phyloP scores from a whole-genome alignment of 1,140 invertebrate species.

The Ceratina australensis region DNA sequence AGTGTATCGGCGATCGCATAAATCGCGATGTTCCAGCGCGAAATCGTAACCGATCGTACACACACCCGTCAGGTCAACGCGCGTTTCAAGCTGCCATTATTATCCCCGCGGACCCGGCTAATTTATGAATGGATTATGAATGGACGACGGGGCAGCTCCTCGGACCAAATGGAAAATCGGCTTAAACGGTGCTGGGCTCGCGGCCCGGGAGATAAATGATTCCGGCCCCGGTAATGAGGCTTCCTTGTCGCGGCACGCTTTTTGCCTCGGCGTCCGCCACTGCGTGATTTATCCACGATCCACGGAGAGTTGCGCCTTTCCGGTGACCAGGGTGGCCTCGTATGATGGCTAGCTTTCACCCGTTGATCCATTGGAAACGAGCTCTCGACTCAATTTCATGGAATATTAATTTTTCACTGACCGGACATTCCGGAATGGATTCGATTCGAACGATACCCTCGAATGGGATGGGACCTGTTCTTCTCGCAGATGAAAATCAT shows the following conservation, averaged over 20 bases:
- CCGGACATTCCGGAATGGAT: too few relatives aligned
- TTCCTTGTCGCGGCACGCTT: constrained; percentile 37
- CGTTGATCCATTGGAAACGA: neutral
- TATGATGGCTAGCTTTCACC: neutral
- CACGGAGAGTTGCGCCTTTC: neutral
- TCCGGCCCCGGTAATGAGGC: constrained; percentile 29
- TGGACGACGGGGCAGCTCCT: constrained; percentile 21
- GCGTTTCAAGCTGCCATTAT: constrained; percentile 31
- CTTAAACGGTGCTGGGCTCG: constrained; percentile 25
- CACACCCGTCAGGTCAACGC: neutral
- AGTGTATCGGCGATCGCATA: constrained; percentile 36
- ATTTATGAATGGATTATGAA: constrained; percentile 68
- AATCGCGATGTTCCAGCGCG: constrained; percentile 44
- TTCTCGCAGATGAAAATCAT: too few relatives aligned
- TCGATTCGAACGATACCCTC: too few relatives aligned
- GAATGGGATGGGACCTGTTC: too few relatives aligned
- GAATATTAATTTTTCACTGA: too few relatives aligned
- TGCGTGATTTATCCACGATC: constrained; percentile 21
- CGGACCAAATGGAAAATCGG: constrained; percentile 33
- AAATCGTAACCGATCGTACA: constrained; percentile 41
- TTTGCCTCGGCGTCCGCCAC: neutral
- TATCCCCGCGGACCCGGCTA: constrained; percentile 53
- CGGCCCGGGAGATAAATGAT: constrained; percentile 32
- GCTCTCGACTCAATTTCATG: too few relatives aligned
- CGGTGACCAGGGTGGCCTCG: neutral